A percentile compares a stretch with the other conserved stretches of the same genome.
These are phyloP conservation scores for Spodoptera littoralis DNA, from an alignment of 2,888 invertebrate species.

Conservation along the genomic window DNA sequence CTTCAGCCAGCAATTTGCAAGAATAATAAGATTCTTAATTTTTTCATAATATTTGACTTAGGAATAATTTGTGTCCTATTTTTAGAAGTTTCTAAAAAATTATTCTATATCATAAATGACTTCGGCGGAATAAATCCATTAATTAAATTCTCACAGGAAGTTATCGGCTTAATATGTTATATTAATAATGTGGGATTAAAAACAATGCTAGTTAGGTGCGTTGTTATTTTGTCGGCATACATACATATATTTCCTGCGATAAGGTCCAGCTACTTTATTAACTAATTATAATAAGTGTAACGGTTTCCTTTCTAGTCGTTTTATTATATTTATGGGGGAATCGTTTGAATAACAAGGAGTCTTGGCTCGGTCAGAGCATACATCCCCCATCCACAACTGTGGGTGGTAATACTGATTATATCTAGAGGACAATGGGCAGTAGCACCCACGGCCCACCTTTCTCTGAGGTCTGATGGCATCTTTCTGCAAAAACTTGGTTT, in stretches of 20 bases:
- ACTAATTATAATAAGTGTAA: conserved; percentile 49
- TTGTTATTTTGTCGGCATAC: conserved; percentile 53
- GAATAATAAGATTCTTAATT: conserved; percentile 29
- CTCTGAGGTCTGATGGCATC: conserved; percentile 41
- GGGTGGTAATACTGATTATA: conserved; percentile 38
- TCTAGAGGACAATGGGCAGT: conserved; percentile 47
- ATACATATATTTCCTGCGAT: conserved; percentile 62
- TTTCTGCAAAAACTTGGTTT: conserved; percentile 19
- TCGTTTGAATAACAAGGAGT: conserved; percentile 15
- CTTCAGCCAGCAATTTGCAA: conserved; percentile 38
- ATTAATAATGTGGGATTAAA: conserved; percentile 58
- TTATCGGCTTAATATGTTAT: conserved; percentile 50
- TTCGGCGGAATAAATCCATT: conserved; percentile 34
- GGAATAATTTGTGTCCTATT: conserved; percentile 7
- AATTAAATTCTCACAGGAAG: conserved; percentile 60
- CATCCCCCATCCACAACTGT: conserved; percentile 38
- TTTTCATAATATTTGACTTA: conserved; percentile 21
- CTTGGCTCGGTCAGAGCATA: conserved; percentile 8
- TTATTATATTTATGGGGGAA: conserved; percentile 23
- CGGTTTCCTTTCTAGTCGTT: conserved; percentile 47
- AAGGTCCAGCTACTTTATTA: conserved; percentile 52
- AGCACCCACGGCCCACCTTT: conserved; percentile 35
- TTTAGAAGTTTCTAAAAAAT: conserved; percentile 14
- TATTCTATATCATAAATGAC: background rate
- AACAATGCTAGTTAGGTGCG: conserved; percentile 47